phyloP scores from a whole-genome alignment of 1,140 invertebrate species.

The Calliphora vicina region DNA sequence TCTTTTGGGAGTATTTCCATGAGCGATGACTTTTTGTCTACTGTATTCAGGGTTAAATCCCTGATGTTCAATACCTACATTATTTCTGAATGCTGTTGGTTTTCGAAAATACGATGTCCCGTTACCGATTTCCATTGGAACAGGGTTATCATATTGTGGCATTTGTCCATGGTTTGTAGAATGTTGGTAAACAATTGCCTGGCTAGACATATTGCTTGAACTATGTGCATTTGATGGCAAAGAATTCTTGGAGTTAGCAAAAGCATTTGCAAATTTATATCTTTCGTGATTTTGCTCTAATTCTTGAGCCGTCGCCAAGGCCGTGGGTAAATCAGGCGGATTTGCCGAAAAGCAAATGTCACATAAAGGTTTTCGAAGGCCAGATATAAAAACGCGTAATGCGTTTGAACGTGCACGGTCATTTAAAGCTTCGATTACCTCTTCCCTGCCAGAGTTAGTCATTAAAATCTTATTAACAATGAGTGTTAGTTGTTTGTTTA shows the following conservation, averaged over 20 bases:
- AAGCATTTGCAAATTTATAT: background rate
- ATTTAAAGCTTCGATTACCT: background rate
- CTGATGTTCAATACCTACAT: too few relatives aligned
- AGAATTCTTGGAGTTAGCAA: background rate
- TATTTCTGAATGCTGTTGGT: too few relatives aligned
- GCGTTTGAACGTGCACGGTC: constrained; percentile 31
- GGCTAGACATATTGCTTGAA: background rate
- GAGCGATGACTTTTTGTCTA: too few relatives aligned
- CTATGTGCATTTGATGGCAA: background rate
- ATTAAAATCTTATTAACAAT: background rate
- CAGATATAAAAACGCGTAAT: constrained; percentile 35
- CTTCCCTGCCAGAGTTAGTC: background rate
- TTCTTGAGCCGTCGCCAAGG: constrained; percentile 36
- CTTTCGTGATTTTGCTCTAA: constrained; percentile 36
- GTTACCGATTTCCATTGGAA: background rate
- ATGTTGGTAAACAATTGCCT: background rate
- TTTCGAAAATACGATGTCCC: background rate
- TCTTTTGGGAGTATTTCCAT: too few relatives aligned
- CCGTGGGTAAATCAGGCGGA: constrained; percentile 37
- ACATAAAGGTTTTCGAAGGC: background rate
- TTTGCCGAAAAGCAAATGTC: constrained; percentile 30
- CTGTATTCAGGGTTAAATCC: too few relatives aligned
- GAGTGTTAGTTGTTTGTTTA: background rate
- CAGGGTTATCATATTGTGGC: background rate
- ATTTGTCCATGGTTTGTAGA: background rate